Base-by-base conservation (phyloP, 2,797 vertebrate species). In the Diceros bicornis region DNA sequence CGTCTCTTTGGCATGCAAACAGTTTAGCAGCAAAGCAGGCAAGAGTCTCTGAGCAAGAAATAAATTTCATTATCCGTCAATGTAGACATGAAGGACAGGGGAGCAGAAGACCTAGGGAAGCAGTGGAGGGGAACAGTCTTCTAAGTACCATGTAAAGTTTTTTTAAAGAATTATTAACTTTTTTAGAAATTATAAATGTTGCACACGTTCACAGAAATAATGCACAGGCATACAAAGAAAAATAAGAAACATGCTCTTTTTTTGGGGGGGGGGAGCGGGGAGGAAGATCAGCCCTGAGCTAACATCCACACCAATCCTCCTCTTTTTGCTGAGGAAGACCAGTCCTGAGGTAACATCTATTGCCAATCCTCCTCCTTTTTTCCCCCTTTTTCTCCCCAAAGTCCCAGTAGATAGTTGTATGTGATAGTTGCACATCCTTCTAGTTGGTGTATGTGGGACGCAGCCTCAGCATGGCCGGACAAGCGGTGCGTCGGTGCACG, bases 1-100 rank as follows among this genome's bases (percentile, higher is more conserved):
- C 44, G 92, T 29, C 16, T 66, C 9, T 69, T 25, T 69, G 27
- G 64, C 32, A 74, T 92, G 32, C 41, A 95, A 84, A 78, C 17
- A 2, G 50, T 84, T 95, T 84, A 88, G 55, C 52, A 94, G n/a
- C 64, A 94, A 91, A 87, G 12, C 18, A 93, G 47, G 55, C 37
- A 59, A 64, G n/a, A 61, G 6, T 93, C 44, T 95, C 72, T 52
- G 27, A 92, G 37, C 2, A 47, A 91, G 25, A 72, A 66, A 74
- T 89, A 84, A 77, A 32, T 62, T 93, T 66, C 72, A 29, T 77
- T 90, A 72, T 78, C 37, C 27, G 44, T 78, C 47, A 89, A 27
- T 52, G 61, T 27, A 90, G 41, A 57, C 32, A 72, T 27, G 41
- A 52, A 52, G 13, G 69, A 64, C 29, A 79, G 41, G 37, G 57